Evolutionary conservation across 2,113 vertebrate genomes (phyloP).

Genomic region (Pica pica): DNA sequence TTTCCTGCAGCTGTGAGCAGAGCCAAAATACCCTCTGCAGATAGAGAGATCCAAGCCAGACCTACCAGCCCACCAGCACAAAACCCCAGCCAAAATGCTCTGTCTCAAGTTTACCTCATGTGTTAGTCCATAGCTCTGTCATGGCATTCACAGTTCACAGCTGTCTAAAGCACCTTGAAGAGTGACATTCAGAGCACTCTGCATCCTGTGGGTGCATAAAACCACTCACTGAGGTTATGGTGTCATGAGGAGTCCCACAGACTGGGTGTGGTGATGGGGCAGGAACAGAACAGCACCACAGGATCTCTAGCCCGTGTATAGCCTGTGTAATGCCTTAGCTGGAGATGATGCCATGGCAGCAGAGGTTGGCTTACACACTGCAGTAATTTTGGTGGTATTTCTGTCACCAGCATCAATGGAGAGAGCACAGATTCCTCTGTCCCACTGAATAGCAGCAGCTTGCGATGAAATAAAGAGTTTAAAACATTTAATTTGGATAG

Average conservation of each 20-base stretch:
- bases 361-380: background rate
- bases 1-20: background rate
- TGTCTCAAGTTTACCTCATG: rapidly evolving
- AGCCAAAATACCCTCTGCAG: background rate
- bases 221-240: background rate
- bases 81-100: background rate
- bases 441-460: background rate
- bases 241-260: background rate
- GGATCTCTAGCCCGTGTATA: background rate
- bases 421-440: background rate
- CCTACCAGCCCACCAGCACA: background rate
- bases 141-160: background rate
- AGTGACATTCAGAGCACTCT: background rate
- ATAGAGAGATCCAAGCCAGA: background rate
- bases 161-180: background rate
- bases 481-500: background rate
- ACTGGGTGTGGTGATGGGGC: rapidly evolving
- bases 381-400: background rate
- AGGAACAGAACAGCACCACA: background rate
- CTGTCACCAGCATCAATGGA: background rate
- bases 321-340: background rate
- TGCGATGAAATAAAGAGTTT: background rate
- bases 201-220: background rate
- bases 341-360: background rate
- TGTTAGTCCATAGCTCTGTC: no score